Evolutionary conservation across 1,140 invertebrate species (phyloP).

Genomic region (Archivesica marissinica): DNA sequence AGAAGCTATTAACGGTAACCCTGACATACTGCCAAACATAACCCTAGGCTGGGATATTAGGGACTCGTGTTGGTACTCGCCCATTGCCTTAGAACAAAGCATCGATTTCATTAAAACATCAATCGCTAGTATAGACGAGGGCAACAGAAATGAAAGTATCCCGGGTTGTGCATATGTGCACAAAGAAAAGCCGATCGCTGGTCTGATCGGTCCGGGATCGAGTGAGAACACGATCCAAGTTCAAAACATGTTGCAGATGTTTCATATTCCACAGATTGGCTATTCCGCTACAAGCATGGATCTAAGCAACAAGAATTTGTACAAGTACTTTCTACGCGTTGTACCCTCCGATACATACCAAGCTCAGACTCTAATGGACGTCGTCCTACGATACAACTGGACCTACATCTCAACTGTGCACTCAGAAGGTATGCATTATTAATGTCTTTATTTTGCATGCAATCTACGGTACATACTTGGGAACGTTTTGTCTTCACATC

Average conservation of each 20-base stretch:
- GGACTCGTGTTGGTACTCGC: slow-evolving; percentile 92
- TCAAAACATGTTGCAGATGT: slow-evolving; percentile 92
- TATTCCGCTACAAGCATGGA: slow-evolving; percentile 92
- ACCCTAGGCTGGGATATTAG: slow-evolving; percentile 91
- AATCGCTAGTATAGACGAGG: slow-evolving; percentile 81
- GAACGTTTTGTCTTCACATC: too few species aligned
- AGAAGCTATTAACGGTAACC: slow-evolving; percentile 86
- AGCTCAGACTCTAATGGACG: slow-evolving; percentile 90
- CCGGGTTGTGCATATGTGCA: slow-evolving; percentile 56
- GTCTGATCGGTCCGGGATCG: slow-evolving; percentile 89
- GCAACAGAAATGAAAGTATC: slow-evolving; percentile 34
- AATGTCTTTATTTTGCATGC: too few species aligned
- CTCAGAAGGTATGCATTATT: slow-evolving; percentile 91
- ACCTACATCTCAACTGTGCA: slow-evolving; percentile 93
- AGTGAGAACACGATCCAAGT: slow-evolving; percentile 89
- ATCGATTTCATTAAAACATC: slow-evolving; percentile 90
- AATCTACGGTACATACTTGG: too few species aligned
- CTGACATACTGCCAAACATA: slow-evolving; percentile 86
- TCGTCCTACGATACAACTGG: slow-evolving; percentile 91
- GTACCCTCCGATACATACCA: slow-evolving; percentile 93
- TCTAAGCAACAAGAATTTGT: slow-evolving; percentile 91
- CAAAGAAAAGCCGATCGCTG: slow-evolving; percentile 86
- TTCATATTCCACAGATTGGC: slow-evolving; percentile 92
- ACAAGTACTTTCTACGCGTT: slow-evolving; percentile 91
- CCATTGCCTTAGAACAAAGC: slow-evolving; percentile 91